phyloP scores from a whole-genome alignment of 2,113 vertebrate genomes.

The Megalops atlanticus region DNA sequence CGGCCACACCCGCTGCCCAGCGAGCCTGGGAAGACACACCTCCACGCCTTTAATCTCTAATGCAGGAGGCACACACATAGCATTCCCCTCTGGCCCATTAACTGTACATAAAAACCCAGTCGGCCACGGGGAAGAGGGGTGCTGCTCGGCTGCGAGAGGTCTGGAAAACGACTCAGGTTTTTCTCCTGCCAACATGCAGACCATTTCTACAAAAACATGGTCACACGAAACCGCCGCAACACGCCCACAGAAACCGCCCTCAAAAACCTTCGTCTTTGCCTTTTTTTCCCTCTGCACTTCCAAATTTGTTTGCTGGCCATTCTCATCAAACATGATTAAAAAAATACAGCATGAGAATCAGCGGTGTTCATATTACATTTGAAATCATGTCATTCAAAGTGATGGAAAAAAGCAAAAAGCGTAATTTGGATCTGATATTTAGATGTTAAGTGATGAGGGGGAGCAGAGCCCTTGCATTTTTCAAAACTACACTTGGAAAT shows the following conservation, averaged over 20 bases:
- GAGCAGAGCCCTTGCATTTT: neutral
- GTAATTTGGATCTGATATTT: neutral
- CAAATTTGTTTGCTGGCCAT: neutral
- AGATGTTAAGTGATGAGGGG: neutral
- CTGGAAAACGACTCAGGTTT: constrained; percentile 10
- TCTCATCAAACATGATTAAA: too few species aligned
- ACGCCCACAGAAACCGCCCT: neutral
- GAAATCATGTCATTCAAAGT: neutral
- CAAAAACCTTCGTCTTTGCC: neutral
- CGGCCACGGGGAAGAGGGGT: neutral
- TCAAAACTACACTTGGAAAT: too few species aligned
- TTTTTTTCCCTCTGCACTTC: neutral
- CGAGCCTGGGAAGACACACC: neutral
- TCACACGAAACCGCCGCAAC: neutral
- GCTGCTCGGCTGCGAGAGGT: neutral
- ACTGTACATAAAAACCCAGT: neutral
- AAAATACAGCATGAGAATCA: too few species aligned
- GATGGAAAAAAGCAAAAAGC: neutral
- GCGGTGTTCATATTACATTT: too few species aligned
- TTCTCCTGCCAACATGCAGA: neutral
- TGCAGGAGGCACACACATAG: neutral
- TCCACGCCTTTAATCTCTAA: neutral
- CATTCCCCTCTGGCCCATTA: neutral
- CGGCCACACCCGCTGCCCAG: neutral
- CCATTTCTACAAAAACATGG: neutral